Conservation (phyloP, 2,113 vertebrate species). For the Mixornis gularis region DNA sequence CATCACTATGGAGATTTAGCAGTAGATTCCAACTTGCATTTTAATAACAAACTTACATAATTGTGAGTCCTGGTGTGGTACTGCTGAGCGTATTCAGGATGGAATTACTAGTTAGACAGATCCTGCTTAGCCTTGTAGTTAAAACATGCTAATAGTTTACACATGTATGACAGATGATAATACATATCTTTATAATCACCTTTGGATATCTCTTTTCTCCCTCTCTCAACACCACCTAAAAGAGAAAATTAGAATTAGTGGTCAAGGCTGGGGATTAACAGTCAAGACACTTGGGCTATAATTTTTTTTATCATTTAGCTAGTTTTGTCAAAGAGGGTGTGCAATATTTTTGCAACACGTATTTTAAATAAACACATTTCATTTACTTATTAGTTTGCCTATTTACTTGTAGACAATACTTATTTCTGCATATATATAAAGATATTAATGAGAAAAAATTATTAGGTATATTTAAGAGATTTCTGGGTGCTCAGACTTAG, state of each 20-base stretch:
- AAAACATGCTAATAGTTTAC: slow-evolving; percentile 14
- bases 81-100: slow-evolving; percentile 12
- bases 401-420: background rate
- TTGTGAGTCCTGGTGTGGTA: slow-evolving; percentile 42
- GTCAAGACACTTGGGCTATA: background rate
- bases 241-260: background rate
- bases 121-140: slow-evolving; percentile 40
- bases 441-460: background rate
- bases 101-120: slow-evolving; percentile 37
- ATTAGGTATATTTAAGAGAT: background rate
- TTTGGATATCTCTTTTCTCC: background rate
- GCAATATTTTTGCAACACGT: background rate
- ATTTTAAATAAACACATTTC: background rate
- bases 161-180: background rate
- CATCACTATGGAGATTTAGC: slow-evolving; percentile 65
- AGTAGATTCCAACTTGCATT: slow-evolving; percentile 60
- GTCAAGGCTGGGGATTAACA: background rate
- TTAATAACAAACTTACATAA: slow-evolving; percentile 67
- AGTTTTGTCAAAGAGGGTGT: background rate
- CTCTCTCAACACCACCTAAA: background rate
- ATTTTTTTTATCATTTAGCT: background rate
- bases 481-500: background rate
- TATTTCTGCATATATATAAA: background rate
- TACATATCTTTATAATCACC: background rate
- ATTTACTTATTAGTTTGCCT: background rate